Base-by-base conservation (phyloP, 2,888 invertebrate genomes). In the Pseudococcus longispinus region DNA sequence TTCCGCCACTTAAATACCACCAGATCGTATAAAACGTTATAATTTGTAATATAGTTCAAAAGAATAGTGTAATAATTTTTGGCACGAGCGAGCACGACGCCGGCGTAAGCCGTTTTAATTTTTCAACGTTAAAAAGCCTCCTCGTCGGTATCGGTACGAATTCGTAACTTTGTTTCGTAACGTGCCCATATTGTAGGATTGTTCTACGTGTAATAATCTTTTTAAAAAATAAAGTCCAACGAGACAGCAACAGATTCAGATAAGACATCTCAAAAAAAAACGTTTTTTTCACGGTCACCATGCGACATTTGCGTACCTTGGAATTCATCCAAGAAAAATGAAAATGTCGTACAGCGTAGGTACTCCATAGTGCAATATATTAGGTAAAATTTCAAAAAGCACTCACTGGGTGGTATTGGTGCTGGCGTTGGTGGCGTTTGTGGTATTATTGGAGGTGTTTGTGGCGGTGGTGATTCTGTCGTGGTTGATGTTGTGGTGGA, bases 21-120 rank as follows among this genome's bases (percentile, higher is more conserved):
- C 42, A 42, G 9, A 80, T 80, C 77, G 29, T 29, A 60, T 60
- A 60, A 60, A 70, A 70, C 70, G 70, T 70, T 70, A 60, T 70
- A 70, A 70, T 70, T 70, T 70, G 70, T 70, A 60, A 60, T 60
- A 70, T 29, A 26, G 70, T 70, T 70, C 70, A 70, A 70, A 70
- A 70, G 70, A 60, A 60, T 70, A 29, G 70, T 29, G 15, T 70
- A 70, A 70, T 70, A 60, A 60, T 70, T 70, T 70, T 70, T 70
- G 70, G 70, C 70, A 70, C 70, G 70, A 70, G 70, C 29, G 29
- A 29, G 70, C 70, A 18, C 20, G 23, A 60, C 13, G 60, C 23
- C 60, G 60, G 60, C 60, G 23, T 55, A 60, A 60, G 20, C 60
- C 60, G 60, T 11, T 60, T 60, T 23, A 20, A 60, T 60, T 60